Percentiles rank a stretch among this genome's conserved stretches.
Evolutionary conservation across 2,113 vertebrate genomes (phyloP).

Genomic region (Hippotragus niger): DNA sequence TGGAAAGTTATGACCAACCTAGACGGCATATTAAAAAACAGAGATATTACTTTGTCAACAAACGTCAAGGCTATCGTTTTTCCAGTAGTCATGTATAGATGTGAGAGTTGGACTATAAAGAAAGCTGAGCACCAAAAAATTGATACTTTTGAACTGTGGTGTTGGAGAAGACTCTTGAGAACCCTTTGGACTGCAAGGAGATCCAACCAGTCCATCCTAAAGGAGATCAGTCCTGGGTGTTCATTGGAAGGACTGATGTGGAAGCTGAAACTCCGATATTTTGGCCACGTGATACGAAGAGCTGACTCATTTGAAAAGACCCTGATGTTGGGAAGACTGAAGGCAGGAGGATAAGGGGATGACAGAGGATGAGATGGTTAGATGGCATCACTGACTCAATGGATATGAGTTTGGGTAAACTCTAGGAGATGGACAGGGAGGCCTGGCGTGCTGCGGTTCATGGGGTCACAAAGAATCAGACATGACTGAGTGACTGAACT

Average conservation of each 20-base stretch:
- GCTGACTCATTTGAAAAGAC: background rate
- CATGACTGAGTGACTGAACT: accelerated
- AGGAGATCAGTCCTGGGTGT: background rate
- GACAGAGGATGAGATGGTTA: background rate
- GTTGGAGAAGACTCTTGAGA: background rate
- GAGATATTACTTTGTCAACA: background rate
- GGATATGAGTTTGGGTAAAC: background rate
- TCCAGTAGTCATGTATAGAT: background rate
- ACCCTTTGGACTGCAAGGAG: background rate
- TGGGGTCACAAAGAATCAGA: accelerated
- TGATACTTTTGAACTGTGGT: background rate
- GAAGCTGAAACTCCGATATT: background rate
- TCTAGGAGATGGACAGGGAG: background rate
- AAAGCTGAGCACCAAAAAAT: background rate
- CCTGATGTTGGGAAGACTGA: background rate
- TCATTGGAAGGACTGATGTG: background rate
- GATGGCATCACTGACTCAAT: background rate
- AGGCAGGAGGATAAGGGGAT: background rate
- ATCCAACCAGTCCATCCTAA: background rate
- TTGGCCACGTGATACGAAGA: accelerated
- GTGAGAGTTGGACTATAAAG: background rate
- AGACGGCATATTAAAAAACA: background rate
- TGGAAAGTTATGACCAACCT: background rate
- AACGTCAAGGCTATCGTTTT: background rate
- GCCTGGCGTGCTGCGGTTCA: background rate